Percentiles rank a stretch among this genome's conserved stretches.
Conservation (phyloP, 2,113 vertebrate species). For the Antechinus flavipes region DNA sequence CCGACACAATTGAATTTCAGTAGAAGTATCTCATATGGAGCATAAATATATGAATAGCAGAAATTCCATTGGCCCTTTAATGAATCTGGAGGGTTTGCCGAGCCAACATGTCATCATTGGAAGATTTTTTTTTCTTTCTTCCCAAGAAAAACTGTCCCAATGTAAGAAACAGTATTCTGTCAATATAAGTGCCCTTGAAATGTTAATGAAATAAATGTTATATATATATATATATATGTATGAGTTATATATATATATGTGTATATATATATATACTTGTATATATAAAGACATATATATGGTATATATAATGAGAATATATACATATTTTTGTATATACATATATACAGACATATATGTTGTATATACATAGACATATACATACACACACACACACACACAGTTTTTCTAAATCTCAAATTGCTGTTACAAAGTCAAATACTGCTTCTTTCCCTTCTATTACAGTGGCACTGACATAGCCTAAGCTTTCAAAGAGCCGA, state of each 20-base stretch:
- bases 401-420: constrained; percentile 73
- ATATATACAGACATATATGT: too few relatives aligned
- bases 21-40: constrained; percentile 33
- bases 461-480: constrained; percentile 78
- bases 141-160: constrained; percentile 61
- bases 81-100: constrained; percentile 57
- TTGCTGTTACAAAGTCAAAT: constrained; percentile 78
- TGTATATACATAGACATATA: too few relatives aligned
- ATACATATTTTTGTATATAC: background rate
- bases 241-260: background rate
- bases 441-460: constrained; percentile 79
- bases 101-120: constrained; percentile 35
- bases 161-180: constrained; percentile 74
- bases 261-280: too few relatives aligned
- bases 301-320: background rate
- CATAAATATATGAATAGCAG: constrained; percentile 45
- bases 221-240: background rate
- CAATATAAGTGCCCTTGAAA: constrained; percentile 79
- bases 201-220: constrained; percentile 70
- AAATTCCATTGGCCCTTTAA: constrained; percentile 54
- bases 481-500: constrained; percentile 84
- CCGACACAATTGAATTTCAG: constrained; percentile 59
- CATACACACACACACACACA: background rate
- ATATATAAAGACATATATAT: background rate
- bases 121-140: constrained; percentile 47